These are phyloP conservation scores for Phymatocera aterrima DNA, from an alignment of 2,888 invertebrate genomes.

Conservation along the genomic window DNA sequence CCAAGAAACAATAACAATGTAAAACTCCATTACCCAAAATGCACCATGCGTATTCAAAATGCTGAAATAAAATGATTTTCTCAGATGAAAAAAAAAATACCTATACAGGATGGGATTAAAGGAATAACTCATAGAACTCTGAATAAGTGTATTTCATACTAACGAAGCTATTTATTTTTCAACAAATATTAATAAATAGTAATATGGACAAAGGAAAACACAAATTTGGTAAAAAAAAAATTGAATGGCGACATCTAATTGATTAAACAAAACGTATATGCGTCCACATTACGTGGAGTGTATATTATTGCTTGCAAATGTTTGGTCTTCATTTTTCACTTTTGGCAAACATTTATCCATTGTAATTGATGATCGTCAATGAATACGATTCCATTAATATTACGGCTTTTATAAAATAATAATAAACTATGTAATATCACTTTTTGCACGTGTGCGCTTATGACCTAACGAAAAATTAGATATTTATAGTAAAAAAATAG, in stretches of 20 bases:
- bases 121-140: constrained; percentile 40
- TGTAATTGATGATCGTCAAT: neutral
- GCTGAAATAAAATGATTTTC: constrained; percentile 22
- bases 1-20: neutral
- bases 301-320: constrained; percentile 4
- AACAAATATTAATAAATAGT: constrained; percentile 46
- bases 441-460: neutral
- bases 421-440: constrained; percentile 23
- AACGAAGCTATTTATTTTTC: constrained; percentile 38
- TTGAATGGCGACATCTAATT: neutral
- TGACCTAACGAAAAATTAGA: neutral
- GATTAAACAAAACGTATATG: neutral
- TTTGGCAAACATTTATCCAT: neutral
- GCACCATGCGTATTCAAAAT: constrained; percentile 39
- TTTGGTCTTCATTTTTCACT: neutral
- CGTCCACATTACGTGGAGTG: neutral
- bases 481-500: no score
- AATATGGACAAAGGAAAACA: constrained; percentile 43
- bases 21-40: constrained; percentile 35
- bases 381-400: neutral
- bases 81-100: neutral
- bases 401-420: neutral
- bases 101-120: constrained; percentile 29
- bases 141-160: constrained; percentile 33
- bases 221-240: constrained; percentile 38